These are phyloP conservation scores for Prionailurus viverrinus DNA, from an alignment of 2,113 vertebrate genomes.

Conservation along the genomic window DNA sequence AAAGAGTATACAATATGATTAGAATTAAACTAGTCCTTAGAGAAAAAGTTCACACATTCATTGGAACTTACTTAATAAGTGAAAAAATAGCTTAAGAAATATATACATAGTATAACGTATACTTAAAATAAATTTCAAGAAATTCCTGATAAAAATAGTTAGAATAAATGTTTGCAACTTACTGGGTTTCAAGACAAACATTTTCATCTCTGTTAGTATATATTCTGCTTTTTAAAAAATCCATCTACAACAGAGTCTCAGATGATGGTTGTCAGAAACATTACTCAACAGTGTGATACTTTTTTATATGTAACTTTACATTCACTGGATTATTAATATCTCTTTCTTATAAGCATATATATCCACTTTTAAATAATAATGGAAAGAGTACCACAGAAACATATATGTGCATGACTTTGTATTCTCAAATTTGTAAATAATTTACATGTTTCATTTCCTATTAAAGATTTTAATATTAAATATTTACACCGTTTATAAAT, in stretches of 20 bases:
- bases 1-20: neutral
- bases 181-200: neutral
- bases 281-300: neutral
- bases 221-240: neutral
- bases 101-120: neutral
- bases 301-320: neutral
- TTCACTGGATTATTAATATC: neutral
- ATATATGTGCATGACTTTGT: neutral
- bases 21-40: neutral
- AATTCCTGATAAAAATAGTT: neutral
- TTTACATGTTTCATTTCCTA: neutral
- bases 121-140: constrained; percentile 13
- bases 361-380: neutral
- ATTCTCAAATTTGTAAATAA: neutral
- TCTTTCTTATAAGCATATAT: neutral
- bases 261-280: neutral
- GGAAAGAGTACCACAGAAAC: neutral
- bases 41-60: neutral
- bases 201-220: neutral
- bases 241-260: neutral
- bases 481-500: neutral
- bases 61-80: neutral
- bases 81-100: neutral
- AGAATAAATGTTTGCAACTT: neutral
- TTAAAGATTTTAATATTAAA: neutral